Conservation (phyloP, 2,113 vertebrate genomes). For the Alexandromys fortis region DNA sequence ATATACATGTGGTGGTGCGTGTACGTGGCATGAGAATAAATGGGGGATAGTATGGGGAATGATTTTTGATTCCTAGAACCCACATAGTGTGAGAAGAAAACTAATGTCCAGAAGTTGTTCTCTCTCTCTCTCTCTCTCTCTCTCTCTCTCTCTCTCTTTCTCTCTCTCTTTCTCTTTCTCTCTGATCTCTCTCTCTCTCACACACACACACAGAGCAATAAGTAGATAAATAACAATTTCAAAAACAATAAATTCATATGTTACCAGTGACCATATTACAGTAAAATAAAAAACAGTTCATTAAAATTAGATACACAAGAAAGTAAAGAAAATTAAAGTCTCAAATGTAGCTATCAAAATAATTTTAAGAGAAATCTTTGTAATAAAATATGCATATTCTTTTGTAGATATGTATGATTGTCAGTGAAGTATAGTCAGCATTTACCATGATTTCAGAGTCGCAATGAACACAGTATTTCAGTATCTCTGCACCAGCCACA, state of each 20-base stretch:
- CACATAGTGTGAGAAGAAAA: background rate
- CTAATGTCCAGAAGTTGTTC: background rate
- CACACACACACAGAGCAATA: background rate
- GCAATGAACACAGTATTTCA: background rate
- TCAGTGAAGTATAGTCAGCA: background rate
- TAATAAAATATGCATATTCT: background rate
- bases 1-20: background rate
- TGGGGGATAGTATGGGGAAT: background rate
- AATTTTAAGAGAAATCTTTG: background rate
- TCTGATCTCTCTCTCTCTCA: no score
- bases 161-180: no score
- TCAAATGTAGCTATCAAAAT: background rate
- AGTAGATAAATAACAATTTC: no score
- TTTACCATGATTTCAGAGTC: constrained; percentile 19
- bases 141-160: no score
- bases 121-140: no score
- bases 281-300: background rate
- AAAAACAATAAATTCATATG: background rate
- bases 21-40: background rate
- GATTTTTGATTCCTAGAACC: background rate
- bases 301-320: background rate
- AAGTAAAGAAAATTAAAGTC: background rate
- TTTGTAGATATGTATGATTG: background rate
- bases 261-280: background rate
- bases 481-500: background rate